Percentiles rank a stretch among this genome's conserved stretches.
Conservation (phyloP, 1,140 invertebrate genomes). For the Hylaeus volcanicus region DNA sequence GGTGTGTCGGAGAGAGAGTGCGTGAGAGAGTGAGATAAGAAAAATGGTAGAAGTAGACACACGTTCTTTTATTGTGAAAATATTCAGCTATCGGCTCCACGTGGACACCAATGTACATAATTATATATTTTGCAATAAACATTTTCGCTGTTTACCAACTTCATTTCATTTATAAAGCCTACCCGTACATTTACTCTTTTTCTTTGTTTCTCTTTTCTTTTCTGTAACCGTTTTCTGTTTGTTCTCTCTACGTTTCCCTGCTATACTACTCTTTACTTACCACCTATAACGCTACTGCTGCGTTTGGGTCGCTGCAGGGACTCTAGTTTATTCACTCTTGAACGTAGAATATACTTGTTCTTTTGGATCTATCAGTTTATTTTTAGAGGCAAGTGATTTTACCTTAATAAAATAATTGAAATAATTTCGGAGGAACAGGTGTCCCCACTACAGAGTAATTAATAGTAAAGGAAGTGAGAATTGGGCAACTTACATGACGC, state of each 20-base stretch:
- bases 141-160: constrained; percentile 78
- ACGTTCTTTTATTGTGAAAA: constrained; percentile 70
- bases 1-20: constrained; percentile 48
- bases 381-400: too few relatives aligned
- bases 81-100: constrained; percentile 78
- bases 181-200: constrained; percentile 56
- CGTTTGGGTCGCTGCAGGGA: not conserved
- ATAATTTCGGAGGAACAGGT: too few relatives aligned
- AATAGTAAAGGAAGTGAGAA: too few relatives aligned
- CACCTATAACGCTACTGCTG: constrained; percentile 11
- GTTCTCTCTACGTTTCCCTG: not conserved
- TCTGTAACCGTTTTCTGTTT: not conserved
- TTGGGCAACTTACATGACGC: too few relatives aligned
- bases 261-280: constrained; percentile 15
- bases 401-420: too few relatives aligned
- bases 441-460: too few relatives aligned
- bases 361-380: too few relatives aligned
- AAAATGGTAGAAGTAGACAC: constrained; percentile 61
- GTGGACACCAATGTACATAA: constrained; percentile 79
- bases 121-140: constrained; percentile 80
- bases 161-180: constrained; percentile 78
- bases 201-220: not conserved
- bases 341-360: too few relatives aligned
- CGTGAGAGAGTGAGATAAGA: constrained; percentile 39
- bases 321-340: not conserved